Conservation (phyloP, 2,113 vertebrate species). For the Sapajus apella region DNA sequence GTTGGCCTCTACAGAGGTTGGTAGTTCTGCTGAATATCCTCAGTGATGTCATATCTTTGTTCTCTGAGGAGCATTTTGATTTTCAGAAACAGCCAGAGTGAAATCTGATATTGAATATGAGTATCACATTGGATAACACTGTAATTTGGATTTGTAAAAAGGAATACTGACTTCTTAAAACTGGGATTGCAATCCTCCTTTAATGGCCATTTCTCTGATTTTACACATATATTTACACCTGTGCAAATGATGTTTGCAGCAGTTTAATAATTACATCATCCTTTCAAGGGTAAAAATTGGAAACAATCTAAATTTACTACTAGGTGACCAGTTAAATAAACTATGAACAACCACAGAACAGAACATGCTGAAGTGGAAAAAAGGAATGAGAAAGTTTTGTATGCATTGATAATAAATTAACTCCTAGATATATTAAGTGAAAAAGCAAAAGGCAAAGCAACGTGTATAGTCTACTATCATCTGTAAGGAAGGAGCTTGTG, state of each 20-base stretch:
- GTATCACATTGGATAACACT: neutral
- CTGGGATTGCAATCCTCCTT: neutral
- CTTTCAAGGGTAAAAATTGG: neutral
- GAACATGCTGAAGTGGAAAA: neutral
- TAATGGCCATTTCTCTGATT: neutral
- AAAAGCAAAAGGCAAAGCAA: neutral
- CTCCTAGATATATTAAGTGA: neutral
- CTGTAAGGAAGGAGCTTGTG: neutral
- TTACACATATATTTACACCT: neutral
- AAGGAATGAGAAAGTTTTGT: neutral
- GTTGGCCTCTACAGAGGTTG: too few relatives aligned
- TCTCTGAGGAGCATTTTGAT: neutral
- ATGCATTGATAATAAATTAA: neutral
- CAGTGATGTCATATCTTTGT: neutral
- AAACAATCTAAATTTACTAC: neutral
- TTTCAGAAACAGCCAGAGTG: neutral
- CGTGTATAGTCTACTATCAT: too few relatives aligned
- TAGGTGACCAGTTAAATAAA: neutral
- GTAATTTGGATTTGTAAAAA: neutral
- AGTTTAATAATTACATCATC: neutral
- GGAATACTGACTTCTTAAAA: neutral
- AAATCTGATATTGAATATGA: neutral
- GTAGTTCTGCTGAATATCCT: neutral
- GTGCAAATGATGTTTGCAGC: neutral
- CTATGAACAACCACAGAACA: neutral